Conservation (phyloP, 1,140 invertebrate species). For the Drosophila grimshawi region DNA sequence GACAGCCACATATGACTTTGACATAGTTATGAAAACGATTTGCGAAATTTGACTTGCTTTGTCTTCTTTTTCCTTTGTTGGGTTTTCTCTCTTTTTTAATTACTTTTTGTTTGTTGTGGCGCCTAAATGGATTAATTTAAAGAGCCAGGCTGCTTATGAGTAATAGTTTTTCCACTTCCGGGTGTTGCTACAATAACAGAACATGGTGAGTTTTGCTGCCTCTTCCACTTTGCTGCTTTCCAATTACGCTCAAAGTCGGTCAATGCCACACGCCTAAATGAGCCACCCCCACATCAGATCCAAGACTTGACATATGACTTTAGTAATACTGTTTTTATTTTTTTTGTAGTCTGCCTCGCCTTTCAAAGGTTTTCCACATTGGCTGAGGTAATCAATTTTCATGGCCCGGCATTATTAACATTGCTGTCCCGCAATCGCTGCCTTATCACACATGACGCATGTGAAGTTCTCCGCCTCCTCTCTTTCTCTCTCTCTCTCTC, state of each 20-base stretch:
- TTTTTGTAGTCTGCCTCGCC: conserved; percentile 45
- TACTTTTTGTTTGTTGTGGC: conserved; percentile 10
- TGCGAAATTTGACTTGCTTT: conserved; percentile 34
- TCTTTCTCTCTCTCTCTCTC: conserved; percentile 1
- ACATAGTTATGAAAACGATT: conserved; percentile 64
- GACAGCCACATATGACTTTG: conserved; percentile 59
- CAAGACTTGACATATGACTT: conserved; percentile 51
- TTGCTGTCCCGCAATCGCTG: conserved; percentile 12
- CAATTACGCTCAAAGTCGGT: conserved; percentile 66
- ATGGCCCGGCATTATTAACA: conserved; percentile 35
- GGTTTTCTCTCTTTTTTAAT: conserved; percentile 17
- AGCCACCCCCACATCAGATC: conserved; percentile 7
- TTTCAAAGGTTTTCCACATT: conserved; percentile 43
- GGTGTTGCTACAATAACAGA: background rate
- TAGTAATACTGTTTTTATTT: background rate
- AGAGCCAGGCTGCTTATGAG: conserved; percentile 12
- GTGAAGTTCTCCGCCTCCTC: conserved; percentile 7
- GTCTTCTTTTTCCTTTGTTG: background rate
- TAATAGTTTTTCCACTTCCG: conserved; percentile 25
- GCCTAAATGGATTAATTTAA: conserved; percentile 22
- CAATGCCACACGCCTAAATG: conserved; percentile 62
- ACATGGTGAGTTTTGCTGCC: background rate
- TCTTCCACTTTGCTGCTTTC: conserved; percentile 19
- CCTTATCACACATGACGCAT: conserved; percentile 47
- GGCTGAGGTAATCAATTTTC: conserved; percentile 66